Evolutionary conservation across 2,113 vertebrate genomes (phyloP).

Genomic region (Excalfactoria chinensis): DNA sequence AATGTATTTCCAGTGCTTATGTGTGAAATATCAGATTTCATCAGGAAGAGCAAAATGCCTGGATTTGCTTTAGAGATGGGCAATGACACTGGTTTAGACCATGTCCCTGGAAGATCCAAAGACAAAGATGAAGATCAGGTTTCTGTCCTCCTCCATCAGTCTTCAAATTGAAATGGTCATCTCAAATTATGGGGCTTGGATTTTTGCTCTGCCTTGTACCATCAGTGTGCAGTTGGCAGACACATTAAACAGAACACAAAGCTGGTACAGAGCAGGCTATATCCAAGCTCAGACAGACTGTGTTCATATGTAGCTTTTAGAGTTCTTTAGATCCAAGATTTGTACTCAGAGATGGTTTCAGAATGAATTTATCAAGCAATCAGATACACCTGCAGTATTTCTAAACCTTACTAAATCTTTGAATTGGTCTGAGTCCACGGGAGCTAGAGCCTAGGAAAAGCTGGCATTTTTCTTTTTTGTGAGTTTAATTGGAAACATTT

Average conservation of each 20-base stretch:
- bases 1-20: neutral
- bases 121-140: neutral
- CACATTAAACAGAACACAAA: fast-evolving
- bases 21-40: neutral
- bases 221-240: neutral
- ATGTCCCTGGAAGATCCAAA: neutral
- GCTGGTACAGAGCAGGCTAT: neutral
- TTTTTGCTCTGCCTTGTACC: neutral
- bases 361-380: neutral
- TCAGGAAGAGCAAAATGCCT: neutral
- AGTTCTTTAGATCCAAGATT: neutral
- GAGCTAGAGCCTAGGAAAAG: constrained; percentile 5
- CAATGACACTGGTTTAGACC: neutral
- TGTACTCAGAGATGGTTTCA: neutral
- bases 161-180: neutral
- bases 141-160: neutral
- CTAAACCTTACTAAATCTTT: constrained; percentile 5
- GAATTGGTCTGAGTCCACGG: constrained; percentile 5
- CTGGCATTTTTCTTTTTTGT: neutral
- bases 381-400: constrained; percentile 10
- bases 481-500: constrained; percentile 52
- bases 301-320: neutral
- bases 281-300: neutral
- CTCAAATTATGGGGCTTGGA: fast-evolving
- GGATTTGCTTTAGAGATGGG: fast-evolving